A percentile compares a stretch with the other conserved stretches of the same genome.
Evolutionary conservation across 35 echinoderm and acorn worm species (phyloP).

Genomic region (Diadema setosum): DNA sequence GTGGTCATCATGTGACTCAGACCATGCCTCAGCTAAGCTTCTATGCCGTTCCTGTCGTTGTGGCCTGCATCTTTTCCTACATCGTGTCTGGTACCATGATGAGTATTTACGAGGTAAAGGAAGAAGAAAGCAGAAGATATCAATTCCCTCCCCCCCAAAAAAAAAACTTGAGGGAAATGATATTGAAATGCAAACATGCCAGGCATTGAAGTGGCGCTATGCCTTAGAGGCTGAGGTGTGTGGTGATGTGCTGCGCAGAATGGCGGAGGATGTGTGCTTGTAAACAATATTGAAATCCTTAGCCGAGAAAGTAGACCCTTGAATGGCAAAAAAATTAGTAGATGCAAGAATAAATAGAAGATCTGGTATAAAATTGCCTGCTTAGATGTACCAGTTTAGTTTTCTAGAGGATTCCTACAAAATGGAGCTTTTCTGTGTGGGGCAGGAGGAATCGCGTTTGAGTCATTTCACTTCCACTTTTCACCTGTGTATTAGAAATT

Average conservation of each 20-base stretch:
- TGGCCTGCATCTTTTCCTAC: conserved; percentile 90
- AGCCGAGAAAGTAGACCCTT: too few species aligned
- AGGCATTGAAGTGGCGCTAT: background rate
- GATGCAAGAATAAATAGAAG: too few species aligned
- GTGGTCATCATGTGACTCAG: background rate
- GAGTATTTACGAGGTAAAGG: conserved; percentile 88
- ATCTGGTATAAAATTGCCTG: too few species aligned
- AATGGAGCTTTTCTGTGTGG: too few species aligned
- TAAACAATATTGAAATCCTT: too few species aligned
- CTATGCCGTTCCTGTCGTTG: conserved; percentile 89
- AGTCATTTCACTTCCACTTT: too few species aligned
- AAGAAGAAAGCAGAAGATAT: background rate
- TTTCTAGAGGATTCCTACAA: too few species aligned
- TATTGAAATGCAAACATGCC: background rate
- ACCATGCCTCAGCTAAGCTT: conserved; percentile 57
- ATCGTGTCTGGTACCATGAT: conserved; percentile 67
- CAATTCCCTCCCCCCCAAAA: background rate
- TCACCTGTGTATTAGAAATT: too few species aligned
- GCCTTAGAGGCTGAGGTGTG: too few species aligned
- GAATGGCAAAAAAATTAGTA: too few species aligned
- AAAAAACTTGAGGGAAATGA: background rate
- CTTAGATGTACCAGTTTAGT: too few species aligned
- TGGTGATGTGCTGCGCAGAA: background rate
- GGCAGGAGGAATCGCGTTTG: too few species aligned
- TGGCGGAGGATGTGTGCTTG: background rate